Evolutionary conservation across 2,797 vertebrate genomes (phyloP).

Genomic region (Schizopygopsis malacanthus): DNA sequence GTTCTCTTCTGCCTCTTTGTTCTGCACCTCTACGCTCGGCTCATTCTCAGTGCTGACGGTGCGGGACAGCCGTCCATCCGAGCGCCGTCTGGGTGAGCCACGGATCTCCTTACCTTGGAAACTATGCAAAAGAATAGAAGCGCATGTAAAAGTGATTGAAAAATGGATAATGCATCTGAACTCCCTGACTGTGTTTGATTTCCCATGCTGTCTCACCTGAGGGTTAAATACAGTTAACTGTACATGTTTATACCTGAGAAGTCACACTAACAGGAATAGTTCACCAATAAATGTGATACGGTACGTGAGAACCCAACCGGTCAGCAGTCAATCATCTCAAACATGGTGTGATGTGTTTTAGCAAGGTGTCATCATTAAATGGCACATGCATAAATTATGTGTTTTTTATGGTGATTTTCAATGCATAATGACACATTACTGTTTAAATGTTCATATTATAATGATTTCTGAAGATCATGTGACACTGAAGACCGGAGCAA

Average conservation of each 20-base stretch:
- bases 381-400: neutral
- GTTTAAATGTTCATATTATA: neutral
- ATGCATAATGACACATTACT: neutral
- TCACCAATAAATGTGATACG: neutral
- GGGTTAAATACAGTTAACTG: neutral
- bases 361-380: neutral
- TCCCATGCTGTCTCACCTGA: neutral
- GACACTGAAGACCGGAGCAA: neutral
- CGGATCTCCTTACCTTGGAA: constrained; percentile 88
- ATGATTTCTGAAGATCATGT: neutral
- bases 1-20: constrained; percentile 89
- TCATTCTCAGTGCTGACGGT: constrained; percentile 84
- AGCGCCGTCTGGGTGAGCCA: constrained; percentile 87
- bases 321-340: neutral
- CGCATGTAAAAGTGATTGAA: neutral
- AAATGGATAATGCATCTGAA: neutral
- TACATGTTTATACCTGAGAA: too few species aligned
- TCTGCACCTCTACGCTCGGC: constrained; percentile 65
- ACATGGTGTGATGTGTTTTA: neutral
- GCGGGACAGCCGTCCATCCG: constrained; percentile 85
- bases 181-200: neutral
- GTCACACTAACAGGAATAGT: neutral
- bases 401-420: neutral
- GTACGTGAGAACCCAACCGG: neutral
- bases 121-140: constrained; percentile 69